Evolutionary conservation across 2,888 invertebrate species (phyloP), one percentile per base, ranked within the genome.

Genomic region (Pammene aurita): DNA sequence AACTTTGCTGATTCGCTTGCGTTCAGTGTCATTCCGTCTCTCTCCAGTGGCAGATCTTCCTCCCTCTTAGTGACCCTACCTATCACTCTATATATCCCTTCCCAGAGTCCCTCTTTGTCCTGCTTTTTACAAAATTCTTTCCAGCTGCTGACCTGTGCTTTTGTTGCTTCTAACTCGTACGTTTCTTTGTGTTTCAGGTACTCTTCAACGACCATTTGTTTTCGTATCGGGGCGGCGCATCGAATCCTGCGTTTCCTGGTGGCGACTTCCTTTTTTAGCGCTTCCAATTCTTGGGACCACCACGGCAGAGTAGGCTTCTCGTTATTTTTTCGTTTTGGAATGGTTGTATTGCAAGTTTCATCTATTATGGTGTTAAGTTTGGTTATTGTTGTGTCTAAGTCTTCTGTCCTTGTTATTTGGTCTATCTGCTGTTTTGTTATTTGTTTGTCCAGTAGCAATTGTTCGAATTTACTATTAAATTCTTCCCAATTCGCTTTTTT

Each of bases 211-310:
- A 63, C 66, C 35, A 62, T 67, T 7, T 52, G 7, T 38, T 68
- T 58, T 16, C 71, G 67, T 10, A 52, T 50, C 11, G 70, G 68
- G 0, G 72, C 72, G 0, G 72, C 72, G 11, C 57, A 48, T 4
- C 54, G 14, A 9, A 71, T 69, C 2, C 72, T 48, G 10, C 60
- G 60, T 11, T 26, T 60, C n/a, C 48, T 60, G 13, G 58, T 58
- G 13, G 44, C 44, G 13, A 58, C 58, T 4, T 18, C 42, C 77
- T 13, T 44, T 9, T 48, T 48, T 14, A 48, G 11, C 48, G 7
- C 38, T 0, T 35, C 64, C 1, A 75, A 72, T 9, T 63, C 62
- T 4, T 72, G 66, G 41, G 63, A 58, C 75, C 75, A 74, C 76
- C 75, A 75, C 46, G 73, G 74, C 34, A 74, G 9, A 14, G 52